Conservation (phyloP, 2,113 vertebrate species). For the Notechis scutatus region DNA sequence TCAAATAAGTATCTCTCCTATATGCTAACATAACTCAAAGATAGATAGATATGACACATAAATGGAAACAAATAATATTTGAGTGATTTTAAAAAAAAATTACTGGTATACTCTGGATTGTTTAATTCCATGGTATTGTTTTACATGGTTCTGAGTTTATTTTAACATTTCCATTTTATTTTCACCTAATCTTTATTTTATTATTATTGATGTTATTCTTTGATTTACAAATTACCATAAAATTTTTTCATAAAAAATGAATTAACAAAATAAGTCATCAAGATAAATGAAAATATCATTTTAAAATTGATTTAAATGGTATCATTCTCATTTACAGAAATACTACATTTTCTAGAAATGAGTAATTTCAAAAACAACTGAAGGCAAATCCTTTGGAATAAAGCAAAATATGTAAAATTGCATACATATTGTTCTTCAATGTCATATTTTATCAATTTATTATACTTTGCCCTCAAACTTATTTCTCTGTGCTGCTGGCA, state of each 20-base stretch:
- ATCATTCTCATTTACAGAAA: constrained; percentile 17
- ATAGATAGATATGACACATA: not conserved
- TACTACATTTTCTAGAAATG: not conserved
- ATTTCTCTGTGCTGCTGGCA: not conserved
- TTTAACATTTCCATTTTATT: not conserved
- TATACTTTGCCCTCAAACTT: not conserved
- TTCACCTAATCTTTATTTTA: not conserved
- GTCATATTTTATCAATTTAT: not conserved
- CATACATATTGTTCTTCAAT: constrained; percentile 39
- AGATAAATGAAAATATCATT: constrained; percentile 10
- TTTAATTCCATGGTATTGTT: not conserved
- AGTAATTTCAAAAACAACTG: not conserved
- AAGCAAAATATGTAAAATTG: constrained; percentile 14
- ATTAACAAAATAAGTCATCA: not conserved
- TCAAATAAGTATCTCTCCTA: constrained; percentile 48
- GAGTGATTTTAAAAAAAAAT: not conserved
- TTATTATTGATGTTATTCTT: too few species aligned
- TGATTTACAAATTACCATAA: constrained; percentile 1
- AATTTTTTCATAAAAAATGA: not conserved
- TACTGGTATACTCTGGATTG: not conserved
- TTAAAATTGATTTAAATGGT: constrained; percentile 19
- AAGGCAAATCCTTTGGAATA: not conserved
- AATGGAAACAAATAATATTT: not conserved
- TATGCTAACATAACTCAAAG: not conserved
- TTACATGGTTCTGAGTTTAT: not conserved